Percentiles rank a stretch among this genome's conserved stretches.
Conservation (phyloP, 1,140 invertebrate genomes). For the Phymorhynchus buccinoides region DNA sequence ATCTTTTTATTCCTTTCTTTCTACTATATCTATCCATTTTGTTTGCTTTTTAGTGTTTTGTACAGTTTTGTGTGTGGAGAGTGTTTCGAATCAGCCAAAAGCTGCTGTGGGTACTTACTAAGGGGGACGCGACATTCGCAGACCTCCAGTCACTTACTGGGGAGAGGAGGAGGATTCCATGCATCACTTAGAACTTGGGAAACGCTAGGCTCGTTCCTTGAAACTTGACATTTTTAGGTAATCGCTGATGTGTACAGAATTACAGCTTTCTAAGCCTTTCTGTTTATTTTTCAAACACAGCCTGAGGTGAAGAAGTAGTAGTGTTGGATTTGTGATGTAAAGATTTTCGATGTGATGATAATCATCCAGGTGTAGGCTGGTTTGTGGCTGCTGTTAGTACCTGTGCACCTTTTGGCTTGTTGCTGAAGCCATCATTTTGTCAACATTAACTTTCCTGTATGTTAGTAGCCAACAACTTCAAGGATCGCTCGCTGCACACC, state of each 20-base stretch:
- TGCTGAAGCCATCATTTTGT: background rate
- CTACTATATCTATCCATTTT: conserved; percentile 38
- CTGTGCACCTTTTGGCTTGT: conserved; percentile 38
- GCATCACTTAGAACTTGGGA: background rate
- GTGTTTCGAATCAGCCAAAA: conserved; percentile 38
- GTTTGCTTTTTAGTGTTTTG: too few species aligned
- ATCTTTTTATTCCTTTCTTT: conserved; percentile 28
- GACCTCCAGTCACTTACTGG: background rate
- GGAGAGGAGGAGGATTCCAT: conserved; percentile 11
- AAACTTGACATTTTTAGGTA: background rate
- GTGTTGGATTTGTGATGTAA: background rate
- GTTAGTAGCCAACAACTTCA: conserved; percentile 9
- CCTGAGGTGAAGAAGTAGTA: background rate
- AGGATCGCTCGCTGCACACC: background rate
- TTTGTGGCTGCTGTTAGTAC: conserved; percentile 21
- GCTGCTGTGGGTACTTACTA: conserved; percentile 31
- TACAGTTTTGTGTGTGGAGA: conserved; percentile 31
- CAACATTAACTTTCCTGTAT: too few species aligned
- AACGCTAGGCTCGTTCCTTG: conserved; percentile 9
- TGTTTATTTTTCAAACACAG: background rate
- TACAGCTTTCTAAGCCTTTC: background rate
- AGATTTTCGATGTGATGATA: background rate
- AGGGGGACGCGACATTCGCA: background rate
- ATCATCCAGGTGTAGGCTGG: background rate
- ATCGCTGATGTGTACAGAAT: background rate